These are phyloP conservation scores for Salvelinus namaycush DNA, from an alignment of 2,113 vertebrate genomes.

Conservation along the genomic window DNA sequence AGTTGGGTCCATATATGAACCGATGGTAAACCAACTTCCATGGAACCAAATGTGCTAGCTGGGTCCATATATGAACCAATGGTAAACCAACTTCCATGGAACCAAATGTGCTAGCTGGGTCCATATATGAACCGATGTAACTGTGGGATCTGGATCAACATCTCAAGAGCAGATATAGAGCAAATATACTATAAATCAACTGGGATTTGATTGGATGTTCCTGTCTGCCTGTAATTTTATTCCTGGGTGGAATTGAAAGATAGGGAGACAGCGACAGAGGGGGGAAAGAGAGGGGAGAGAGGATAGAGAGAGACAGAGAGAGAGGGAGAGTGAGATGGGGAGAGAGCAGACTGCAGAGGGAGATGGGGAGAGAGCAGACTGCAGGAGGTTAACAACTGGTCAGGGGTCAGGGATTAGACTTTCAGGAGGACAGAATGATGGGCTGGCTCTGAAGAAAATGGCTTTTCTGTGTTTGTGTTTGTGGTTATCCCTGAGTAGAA, in stretches of 20 bases:
- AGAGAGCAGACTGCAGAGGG: not conserved
- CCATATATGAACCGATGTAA: too few relatives aligned
- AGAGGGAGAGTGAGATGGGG: not conserved
- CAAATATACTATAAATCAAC: conserved; percentile 15
- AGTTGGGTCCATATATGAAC: too few relatives aligned
- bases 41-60: too few relatives aligned
- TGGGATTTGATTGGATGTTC: conserved; percentile 20
- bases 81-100: too few relatives aligned
- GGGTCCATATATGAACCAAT: too few relatives aligned
- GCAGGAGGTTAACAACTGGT: conserved; percentile 11
- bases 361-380: not conserved
- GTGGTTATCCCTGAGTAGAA: too few relatives aligned
- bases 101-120: too few relatives aligned
- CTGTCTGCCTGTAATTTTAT: conserved; percentile 3
- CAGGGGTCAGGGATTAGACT: too few relatives aligned
- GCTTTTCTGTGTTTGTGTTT: too few relatives aligned
- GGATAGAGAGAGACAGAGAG: not conserved
- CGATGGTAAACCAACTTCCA: too few relatives aligned
- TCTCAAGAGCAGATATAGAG: conserved; percentile 12
- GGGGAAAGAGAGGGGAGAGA: not conserved
- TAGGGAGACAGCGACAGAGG: not conserved
- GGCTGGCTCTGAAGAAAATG: too few relatives aligned
- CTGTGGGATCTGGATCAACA: not conserved
- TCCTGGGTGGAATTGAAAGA: conserved; percentile 7
- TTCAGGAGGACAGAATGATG: too few relatives aligned